Percentiles rank a stretch among this genome's conserved stretches.
Conservation (phyloP, 2,888 invertebrate genomes). For the Magallana nippona region DNA sequence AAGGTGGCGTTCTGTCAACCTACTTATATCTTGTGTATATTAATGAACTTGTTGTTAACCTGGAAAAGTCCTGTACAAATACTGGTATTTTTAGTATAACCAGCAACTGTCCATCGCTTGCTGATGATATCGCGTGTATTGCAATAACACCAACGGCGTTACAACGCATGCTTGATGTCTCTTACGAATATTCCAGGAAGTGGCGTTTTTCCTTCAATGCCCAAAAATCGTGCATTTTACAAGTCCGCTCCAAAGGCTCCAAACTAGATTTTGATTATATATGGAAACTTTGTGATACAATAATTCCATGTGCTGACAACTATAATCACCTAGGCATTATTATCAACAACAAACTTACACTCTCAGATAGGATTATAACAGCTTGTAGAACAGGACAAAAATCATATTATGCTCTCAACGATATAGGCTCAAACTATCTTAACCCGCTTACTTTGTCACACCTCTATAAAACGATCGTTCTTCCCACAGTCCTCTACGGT, state of each 20-base stretch:
- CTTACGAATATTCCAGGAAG: background rate
- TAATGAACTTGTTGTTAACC: conserved; percentile 22
- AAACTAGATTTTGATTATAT: background rate
- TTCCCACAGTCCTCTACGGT: too few relatives aligned
- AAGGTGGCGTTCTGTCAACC: conserved; percentile 34
- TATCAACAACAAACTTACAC: background rate
- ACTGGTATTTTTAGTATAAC: background rate
- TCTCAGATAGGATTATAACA: background rate
- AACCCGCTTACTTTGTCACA: too few relatives aligned
- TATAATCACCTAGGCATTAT: conserved; percentile 7
- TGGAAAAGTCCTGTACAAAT: conserved; percentile 1
- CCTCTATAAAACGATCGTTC: too few relatives aligned
- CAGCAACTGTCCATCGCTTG: too few relatives aligned
- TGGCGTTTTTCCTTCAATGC: conserved; percentile 38
- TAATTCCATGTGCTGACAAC: background rate
- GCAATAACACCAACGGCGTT: background rate
- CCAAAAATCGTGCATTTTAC: background rate
- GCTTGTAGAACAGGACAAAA: too few relatives aligned
- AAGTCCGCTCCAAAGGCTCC: background rate
- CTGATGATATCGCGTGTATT: conserved; percentile 14
- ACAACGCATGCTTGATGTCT: conserved; percentile 32
- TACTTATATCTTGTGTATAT: conserved; percentile 35
- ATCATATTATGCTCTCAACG: too few relatives aligned
- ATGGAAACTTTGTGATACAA: background rate
- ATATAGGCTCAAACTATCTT: too few relatives aligned